phyloP scores from a whole-genome alignment of 2,797 vertebrate genomes.

The Bradypodion pumilum region DNA sequence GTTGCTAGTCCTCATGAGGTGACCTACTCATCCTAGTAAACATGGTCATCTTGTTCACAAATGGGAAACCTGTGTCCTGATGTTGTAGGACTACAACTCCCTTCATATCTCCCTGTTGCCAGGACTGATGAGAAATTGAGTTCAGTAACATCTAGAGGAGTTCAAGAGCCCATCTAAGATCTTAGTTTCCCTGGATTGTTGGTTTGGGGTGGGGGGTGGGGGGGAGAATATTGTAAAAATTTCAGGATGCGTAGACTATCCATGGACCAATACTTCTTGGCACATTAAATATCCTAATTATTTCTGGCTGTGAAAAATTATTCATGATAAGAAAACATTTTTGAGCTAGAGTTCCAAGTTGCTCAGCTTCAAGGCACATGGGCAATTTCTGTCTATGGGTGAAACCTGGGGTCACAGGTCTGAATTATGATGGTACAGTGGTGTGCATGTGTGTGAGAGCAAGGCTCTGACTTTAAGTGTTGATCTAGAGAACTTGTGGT shows the following conservation, averaged over 20 bases:
- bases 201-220: no score
- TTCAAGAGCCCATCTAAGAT: neutral
- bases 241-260: neutral
- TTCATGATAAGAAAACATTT: neutral
- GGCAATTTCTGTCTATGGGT: neutral
- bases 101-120: neutral
- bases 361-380: neutral
- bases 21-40: neutral
- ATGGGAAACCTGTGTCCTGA: neutral
- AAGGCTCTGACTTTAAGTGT: neutral
- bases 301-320: neutral
- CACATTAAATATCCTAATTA: neutral
- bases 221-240: neutral
- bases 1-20: no score
- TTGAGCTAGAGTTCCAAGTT: neutral
- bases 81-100: neutral
- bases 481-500: neutral
- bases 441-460: neutral
- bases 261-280: neutral
- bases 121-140: neutral
- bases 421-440: neutral
- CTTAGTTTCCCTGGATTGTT: neutral
- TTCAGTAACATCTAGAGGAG: neutral
- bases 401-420: neutral
- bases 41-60: neutral